Evolutionary conservation across 2,797 vertebrate genomes (phyloP).

Genomic region (Eutrigla gurnardus): DNA sequence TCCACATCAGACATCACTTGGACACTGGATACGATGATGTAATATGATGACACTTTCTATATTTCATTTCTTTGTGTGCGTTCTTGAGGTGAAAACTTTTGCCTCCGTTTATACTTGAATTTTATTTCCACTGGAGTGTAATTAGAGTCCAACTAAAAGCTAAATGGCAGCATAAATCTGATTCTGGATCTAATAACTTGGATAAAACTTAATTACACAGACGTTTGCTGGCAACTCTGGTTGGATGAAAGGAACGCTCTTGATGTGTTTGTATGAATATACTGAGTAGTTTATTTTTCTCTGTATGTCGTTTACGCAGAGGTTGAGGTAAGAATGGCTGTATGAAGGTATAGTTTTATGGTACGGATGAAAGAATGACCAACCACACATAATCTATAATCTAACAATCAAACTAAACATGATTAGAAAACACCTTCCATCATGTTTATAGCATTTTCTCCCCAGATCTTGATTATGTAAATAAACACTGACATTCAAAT

Average conservation of each 20-base stretch:
- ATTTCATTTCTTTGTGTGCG: conserved; percentile 34
- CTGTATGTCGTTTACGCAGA: conserved; percentile 18
- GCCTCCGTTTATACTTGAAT: conserved; percentile 21
- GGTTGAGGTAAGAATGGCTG: conserved; percentile 19
- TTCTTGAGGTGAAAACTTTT: conserved; percentile 26
- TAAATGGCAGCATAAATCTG: conserved; percentile 29
- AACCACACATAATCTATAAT: conserved; percentile 34
- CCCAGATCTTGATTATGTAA: conserved; percentile 69
- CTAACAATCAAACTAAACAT: conserved; percentile 34
- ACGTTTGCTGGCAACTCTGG: conserved; percentile 7
- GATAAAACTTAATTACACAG: conserved; percentile 2
- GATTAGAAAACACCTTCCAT: conserved; percentile 51
- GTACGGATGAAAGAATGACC: conserved; percentile 21
- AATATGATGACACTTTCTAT: conserved; percentile 24
- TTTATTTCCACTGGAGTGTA: conserved; percentile 17
- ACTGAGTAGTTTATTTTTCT: conserved; percentile 23
- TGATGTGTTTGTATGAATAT: conserved; percentile 4
- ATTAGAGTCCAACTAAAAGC: conserved; percentile 23
- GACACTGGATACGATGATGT: conserved; percentile 20
- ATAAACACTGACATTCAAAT: conserved; percentile 74
- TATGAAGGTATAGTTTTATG: conserved; percentile 23
- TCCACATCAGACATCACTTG: conserved; percentile 43
- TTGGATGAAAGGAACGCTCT: conserved; percentile 15
- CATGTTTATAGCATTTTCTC: conserved; percentile 33
- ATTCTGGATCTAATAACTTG: conserved; percentile 10